Evolutionary conservation across 2,888 invertebrate genomes (phyloP), one percentile per base, ranked within the genome.

Genomic region (Pheosia gnoma): DNA sequence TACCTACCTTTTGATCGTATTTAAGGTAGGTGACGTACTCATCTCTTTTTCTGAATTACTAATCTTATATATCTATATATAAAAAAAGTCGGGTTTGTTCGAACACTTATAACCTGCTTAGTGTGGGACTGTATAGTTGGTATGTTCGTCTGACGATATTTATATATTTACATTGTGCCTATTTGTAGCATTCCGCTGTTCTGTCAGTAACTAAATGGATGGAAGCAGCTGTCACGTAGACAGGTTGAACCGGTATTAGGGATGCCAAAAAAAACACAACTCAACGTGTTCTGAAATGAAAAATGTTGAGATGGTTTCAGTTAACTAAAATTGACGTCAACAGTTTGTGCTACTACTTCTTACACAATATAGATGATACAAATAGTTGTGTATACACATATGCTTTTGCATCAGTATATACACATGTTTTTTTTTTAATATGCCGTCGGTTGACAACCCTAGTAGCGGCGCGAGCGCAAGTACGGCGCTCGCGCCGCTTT

Each of bases 221-320:
- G 83, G 85, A 86, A 86, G 78, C 81, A 80, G 80, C 83, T 82
- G 83, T 82, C 85, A 74, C 75, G 72, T 71, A 78, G 79, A 79
- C 79, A 73, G 75, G 81, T 77, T 80, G 68, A 65, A 43, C 54
- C 58, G 57, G 59, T 62, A 55, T 41, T 60, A 78, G 70, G 74
- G 71, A 59, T 74, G 66, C 64, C 65, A 56, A 61, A 53, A 55
- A 57, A 41, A 56, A 56, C 56, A 56, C 1, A 37, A 37, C 53
- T 53, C 53, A 10, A 11, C 37, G 37, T 56, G 54, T 13, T 39
- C 13, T 56, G 9, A 11, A 56, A 56, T 54, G 25, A 55, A 56
- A 41, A 56, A 56, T 41, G 56, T 8, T 38, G 37, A 10, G 37
- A 25, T 51, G 51, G 25, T 51, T 51, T 9, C 5, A 9, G 47